Base-by-base conservation (phyloP, 2,113 vertebrate species). In the Percina caprodes region DNA sequence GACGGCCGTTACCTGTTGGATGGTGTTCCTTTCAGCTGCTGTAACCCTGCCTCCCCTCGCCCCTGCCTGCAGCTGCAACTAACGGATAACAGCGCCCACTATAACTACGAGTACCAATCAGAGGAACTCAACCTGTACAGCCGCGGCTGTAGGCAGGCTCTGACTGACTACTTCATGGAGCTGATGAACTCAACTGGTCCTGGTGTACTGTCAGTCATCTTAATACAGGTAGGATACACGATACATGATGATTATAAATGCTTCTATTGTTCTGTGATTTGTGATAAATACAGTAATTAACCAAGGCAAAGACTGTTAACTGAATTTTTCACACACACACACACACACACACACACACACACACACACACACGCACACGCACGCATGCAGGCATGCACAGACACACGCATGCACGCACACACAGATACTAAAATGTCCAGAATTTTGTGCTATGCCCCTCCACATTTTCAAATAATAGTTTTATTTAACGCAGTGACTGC, bases 1-100 rank as follows among this genome's bases (percentile, higher is more conserved):
- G 96, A 96, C 8, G 93, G 95, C 5, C 94, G 94, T 26, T 96
- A 91, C 90, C 92, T 96, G 87, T 8, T 96, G 90, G 94, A 96
- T 10, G 95, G 94, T 0, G 95, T 96, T 55, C 96, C 96, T 6
- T 96, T 95, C 90, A 96, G 95, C 89, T 96, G 96, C 92, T 96
- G 96, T 68, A 96, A 96, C 90, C 96, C 96, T 0, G 71, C 78
- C 61, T 96, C 95, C 24, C 94, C 95, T 4, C 93, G 96, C 1
- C 96, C 95, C 87, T 96, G 96, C 87, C 93, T 96, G 84, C 95
- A 95, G 82, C 71, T 91, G 79, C 93, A 90, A 16, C 90, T 96
- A 73, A 92, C 93, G n/a, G 95, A 96, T 77, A 96, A 95, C 89
- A 67, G 68, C 0, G 95, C 94, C 46, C 96, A 96, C 92, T 94